Conservation (phyloP, 1,140 invertebrate species). For the Polyergus mexicanus region DNA sequence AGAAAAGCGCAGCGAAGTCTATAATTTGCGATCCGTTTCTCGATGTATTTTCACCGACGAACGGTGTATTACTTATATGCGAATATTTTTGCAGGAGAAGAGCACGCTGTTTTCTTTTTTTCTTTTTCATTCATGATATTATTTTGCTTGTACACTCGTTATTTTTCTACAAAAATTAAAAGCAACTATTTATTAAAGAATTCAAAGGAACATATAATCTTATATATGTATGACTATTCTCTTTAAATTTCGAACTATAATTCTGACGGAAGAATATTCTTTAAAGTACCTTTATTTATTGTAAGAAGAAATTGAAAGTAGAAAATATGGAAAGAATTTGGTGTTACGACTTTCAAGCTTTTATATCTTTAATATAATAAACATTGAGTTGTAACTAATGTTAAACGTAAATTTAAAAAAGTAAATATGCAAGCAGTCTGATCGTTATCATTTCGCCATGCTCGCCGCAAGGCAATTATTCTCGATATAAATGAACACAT, state of each 20-base stretch:
- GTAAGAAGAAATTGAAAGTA: constrained; percentile 15
- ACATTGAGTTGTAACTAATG: neutral
- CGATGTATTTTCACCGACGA: constrained; percentile 9
- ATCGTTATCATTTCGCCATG: neutral
- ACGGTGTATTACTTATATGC: neutral
- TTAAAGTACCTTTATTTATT: constrained; percentile 14
- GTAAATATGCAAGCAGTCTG: neutral
- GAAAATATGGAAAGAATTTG: constrained; percentile 15
- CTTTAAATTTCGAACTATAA: constrained; percentile 13
- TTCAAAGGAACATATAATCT: neutral
- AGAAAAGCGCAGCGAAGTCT: neutral
- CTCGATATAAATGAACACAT: constrained; percentile 1
- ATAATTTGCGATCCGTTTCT: neutral
- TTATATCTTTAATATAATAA: constrained; percentile 10
- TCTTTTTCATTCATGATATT: neutral
- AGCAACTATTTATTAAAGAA: constrained; percentile 1
- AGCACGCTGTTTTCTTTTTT: neutral
- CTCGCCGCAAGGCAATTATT: constrained; percentile 3
- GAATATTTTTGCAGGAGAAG: neutral
- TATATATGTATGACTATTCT: neutral
- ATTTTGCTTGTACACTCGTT: neutral
- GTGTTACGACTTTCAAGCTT: constrained; percentile 9
- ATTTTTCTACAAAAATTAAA: constrained; percentile 29
- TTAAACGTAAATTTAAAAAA: constrained; percentile 8
- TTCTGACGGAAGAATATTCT: neutral